phyloP scores from a whole-genome alignment of 2,113 vertebrate genomes.

The Gyps fulvus region DNA sequence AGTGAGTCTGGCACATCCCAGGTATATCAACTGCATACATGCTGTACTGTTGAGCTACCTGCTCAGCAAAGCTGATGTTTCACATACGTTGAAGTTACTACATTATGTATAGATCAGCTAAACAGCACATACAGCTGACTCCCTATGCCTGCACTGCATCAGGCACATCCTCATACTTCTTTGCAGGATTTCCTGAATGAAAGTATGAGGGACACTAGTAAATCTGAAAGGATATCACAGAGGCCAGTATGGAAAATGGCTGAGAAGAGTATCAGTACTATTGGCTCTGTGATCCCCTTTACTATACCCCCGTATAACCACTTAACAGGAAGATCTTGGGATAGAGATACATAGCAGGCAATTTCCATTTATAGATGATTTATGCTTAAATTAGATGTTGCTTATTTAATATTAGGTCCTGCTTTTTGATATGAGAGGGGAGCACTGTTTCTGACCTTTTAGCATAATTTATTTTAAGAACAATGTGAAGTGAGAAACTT shows the following conservation, averaged over 20 bases:
- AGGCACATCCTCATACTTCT: neutral
- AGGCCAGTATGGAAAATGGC: neutral
- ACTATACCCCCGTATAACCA: neutral
- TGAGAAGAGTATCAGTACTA: neutral
- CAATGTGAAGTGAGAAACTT: neutral
- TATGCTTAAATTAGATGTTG: neutral
- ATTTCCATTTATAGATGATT: neutral
- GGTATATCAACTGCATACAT: rapidly evolving
- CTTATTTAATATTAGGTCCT: neutral
- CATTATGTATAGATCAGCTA: neutral
- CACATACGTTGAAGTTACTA: neutral
- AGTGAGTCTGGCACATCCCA: neutral
- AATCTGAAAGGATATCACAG: neutral
- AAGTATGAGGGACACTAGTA: neutral
- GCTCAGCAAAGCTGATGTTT: neutral
- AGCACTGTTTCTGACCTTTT: neutral
- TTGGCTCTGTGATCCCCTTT: neutral
- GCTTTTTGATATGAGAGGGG: neutral
- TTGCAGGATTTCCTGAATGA: neutral
- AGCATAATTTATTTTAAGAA: neutral
- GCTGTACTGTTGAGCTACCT: neutral
- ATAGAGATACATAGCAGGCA: neutral
- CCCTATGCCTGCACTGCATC: neutral
- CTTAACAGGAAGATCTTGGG: neutral
- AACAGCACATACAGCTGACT: neutral